Conservation (phyloP, 2,797 vertebrate genomes). For the Antennarius maculatus region DNA sequence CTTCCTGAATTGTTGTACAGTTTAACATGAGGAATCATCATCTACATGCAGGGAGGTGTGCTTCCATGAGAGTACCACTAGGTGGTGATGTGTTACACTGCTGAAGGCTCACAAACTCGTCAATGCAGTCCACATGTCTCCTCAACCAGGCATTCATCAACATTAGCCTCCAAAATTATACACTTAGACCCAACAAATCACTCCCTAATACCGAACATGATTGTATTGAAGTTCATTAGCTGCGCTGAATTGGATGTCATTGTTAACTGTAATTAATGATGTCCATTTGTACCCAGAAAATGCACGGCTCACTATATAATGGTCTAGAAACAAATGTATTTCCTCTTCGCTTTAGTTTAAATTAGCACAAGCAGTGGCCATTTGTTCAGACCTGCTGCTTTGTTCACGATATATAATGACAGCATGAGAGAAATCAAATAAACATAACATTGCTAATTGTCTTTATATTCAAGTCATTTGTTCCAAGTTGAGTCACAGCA, state of each 20-base stretch:
- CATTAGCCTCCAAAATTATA: constrained; percentile 78
- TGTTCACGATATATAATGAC: constrained; percentile 67
- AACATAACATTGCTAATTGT: constrained; percentile 78
- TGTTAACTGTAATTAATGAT: constrained; percentile 82
- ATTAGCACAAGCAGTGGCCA: constrained; percentile 69
- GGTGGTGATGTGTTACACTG: constrained; percentile 62
- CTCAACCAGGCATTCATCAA: constrained; percentile 72
- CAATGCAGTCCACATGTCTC: constrained; percentile 43
- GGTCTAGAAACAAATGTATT: constrained; percentile 75
- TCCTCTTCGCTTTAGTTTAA: constrained; percentile 70
- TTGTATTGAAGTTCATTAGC: constrained; percentile 82
- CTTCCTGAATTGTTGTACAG: neutral
- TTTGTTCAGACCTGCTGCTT: constrained; percentile 67
- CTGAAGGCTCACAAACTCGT: constrained; percentile 2
- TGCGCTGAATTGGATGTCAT: constrained; percentile 78
- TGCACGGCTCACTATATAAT: constrained; percentile 77
- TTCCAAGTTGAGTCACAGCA: constrained; percentile 59
- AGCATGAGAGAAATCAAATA: constrained; percentile 74
- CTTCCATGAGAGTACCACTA: constrained; percentile 54
- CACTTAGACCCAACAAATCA: constrained; percentile 80
- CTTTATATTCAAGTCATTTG: constrained; percentile 77
- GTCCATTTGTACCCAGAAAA: constrained; percentile 74
- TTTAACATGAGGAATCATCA: neutral
- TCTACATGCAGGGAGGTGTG: constrained; percentile 9
- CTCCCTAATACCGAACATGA: constrained; percentile 78